Conservation (phyloP, 2,888 invertebrate species). For the Folsomia candida region DNA sequence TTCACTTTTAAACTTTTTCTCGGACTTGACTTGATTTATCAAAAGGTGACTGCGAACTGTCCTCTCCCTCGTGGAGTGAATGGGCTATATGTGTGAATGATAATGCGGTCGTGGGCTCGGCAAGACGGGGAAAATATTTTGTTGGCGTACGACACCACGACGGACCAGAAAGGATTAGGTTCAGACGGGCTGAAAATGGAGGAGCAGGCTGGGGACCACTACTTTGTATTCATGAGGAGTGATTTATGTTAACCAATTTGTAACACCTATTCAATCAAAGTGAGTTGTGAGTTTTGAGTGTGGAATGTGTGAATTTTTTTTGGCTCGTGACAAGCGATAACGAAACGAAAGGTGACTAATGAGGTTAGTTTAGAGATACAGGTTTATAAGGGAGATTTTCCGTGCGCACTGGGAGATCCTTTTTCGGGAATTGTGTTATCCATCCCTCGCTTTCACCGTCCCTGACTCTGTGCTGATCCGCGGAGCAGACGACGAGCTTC, state of each 20-base stretch:
- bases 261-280: constrained; percentile 51
- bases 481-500: constrained; percentile 8
- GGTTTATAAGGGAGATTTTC: constrained; percentile 50
- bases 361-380: constrained; percentile 52
- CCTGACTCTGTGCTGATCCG: neutral
- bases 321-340: constrained; percentile 52
- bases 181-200: neutral
- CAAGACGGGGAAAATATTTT: too few species aligned
- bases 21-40: constrained; percentile 17
- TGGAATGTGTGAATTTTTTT: constrained; percentile 38
- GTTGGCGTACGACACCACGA: too few species aligned
- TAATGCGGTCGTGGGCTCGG: neutral
- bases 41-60: constrained; percentile 10
- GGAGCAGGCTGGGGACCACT: neutral
- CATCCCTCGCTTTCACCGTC: constrained; percentile 12
- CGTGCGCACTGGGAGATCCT: constrained; percentile 37
- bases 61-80: neutral
- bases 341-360: constrained; percentile 54
- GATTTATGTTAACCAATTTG: constrained; percentile 51
- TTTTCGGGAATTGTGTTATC: constrained; percentile 36
- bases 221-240: constrained; percentile 51
- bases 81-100: neutral
- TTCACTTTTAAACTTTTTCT: constrained; percentile 18
- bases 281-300: constrained; percentile 7
- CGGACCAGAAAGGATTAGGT: neutral